Conservation (phyloP, 2,113 vertebrate genomes). For the Aleadryas rufinucha region DNA sequence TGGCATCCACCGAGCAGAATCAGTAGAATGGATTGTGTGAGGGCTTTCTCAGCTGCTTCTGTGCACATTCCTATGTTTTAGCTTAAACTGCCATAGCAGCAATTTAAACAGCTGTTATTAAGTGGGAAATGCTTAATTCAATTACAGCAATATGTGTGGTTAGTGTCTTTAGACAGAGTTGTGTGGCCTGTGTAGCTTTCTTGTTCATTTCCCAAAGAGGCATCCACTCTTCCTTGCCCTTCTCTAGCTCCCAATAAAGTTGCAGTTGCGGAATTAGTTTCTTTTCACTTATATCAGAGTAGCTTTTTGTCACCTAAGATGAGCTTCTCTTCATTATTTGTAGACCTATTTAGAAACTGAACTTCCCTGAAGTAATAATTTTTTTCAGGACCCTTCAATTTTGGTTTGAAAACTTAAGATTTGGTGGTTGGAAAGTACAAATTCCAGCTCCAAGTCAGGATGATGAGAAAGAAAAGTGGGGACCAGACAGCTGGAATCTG, state of each 20-base stretch:
- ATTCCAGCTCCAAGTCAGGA: not conserved
- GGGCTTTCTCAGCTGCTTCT: not conserved
- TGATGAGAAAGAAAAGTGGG: not conserved
- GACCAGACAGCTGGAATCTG: not conserved
- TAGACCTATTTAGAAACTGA: not conserved
- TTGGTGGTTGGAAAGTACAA: not conserved
- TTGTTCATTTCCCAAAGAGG: not conserved
- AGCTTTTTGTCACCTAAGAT: not conserved
- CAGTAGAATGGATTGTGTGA: not conserved
- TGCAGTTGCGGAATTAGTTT: not conserved
- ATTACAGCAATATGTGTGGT: not conserved
- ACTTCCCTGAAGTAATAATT: not conserved
- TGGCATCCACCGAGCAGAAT: not conserved
- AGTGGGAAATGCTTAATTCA: not conserved
- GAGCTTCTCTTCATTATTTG: not conserved
- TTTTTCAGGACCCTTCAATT: not conserved
- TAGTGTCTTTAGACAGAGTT: not conserved
- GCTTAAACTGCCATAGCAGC: not conserved
- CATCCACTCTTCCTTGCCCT: not conserved
- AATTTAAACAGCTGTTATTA: conserved; percentile 1
- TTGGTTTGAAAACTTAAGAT: not conserved
- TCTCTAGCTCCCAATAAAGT: not conserved
- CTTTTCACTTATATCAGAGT: not conserved
- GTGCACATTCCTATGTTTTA: not conserved
- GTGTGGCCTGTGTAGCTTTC: not conserved